phyloP scores from a whole-genome alignment of 2,113 vertebrate species.

The Solenodon paradoxus region DNA sequence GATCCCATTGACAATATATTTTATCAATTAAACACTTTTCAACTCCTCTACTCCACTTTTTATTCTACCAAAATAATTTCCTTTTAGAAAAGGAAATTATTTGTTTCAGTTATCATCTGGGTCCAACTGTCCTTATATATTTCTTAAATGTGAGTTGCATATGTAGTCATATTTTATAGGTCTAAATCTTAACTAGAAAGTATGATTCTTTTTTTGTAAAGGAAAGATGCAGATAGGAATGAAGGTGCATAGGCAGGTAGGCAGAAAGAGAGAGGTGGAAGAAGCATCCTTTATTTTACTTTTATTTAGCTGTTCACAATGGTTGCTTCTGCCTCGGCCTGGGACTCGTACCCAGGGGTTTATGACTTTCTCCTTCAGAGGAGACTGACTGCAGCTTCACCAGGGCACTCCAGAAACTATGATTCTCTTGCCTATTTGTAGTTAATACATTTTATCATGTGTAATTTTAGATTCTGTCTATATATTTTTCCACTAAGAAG shows the following conservation, averaged over 20 bases:
- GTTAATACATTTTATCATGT: background rate
- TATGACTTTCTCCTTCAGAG: no score
- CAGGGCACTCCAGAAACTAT: no score
- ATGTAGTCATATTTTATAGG: background rate
- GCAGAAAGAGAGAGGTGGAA: no score
- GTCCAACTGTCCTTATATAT: background rate
- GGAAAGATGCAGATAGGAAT: no score
- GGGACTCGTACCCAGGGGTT: no score
- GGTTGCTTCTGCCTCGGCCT: no score
- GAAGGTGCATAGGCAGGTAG: no score
- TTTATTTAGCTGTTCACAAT: no score
- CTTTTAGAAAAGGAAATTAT: background rate
- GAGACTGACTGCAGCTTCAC: no score
- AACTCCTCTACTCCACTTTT: background rate
- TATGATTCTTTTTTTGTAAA: background rate
- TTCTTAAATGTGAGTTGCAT: background rate
- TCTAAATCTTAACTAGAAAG: background rate
- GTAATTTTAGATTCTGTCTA: background rate
- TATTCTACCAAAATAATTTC: background rate
- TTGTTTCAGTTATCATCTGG: background rate
- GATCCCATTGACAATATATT: background rate
- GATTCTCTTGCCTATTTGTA: background rate
- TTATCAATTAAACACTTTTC: constrained; percentile 22
- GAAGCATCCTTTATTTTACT: no score
- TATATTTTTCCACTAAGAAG: background rate